Evolutionary conservation across 1,140 invertebrate species (phyloP).

Genomic region (Heliconius congener): DNA sequence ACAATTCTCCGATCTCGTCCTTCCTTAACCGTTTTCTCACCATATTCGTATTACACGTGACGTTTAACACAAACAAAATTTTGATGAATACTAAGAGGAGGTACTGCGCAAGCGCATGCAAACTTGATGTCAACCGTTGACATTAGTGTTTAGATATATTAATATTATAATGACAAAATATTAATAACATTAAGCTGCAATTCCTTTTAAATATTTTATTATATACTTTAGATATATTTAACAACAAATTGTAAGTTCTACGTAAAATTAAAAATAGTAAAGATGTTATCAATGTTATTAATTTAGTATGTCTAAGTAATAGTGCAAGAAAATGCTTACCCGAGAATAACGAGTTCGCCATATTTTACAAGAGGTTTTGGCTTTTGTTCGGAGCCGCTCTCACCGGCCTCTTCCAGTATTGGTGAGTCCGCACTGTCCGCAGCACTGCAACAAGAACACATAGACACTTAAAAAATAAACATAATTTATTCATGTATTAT

Average conservation of each 20-base stretch:
- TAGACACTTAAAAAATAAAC: neutral
- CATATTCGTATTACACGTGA: slow-evolving; percentile 36
- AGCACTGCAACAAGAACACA: slow-evolving; percentile 80
- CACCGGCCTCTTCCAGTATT: slow-evolving; percentile 85
- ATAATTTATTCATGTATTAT: neutral
- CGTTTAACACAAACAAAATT: slow-evolving; percentile 37
- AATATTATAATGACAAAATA: slow-evolving; percentile 11
- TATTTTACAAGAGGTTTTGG: slow-evolving; percentile 91
- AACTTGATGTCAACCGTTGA: slow-evolving; percentile 38
- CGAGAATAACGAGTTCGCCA: slow-evolving; percentile 96
- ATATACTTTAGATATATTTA: slow-evolving; percentile 13
- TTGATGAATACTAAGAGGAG: slow-evolving; percentile 39
- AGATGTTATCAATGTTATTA: neutral
- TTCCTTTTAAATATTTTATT: neutral
- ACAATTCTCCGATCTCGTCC: slow-evolving; percentile 35
- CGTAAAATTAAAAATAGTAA: neutral
- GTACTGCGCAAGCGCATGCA: slow-evolving; percentile 31
- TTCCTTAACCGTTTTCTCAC: slow-evolving; percentile 33
- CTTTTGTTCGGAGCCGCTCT: slow-evolving; percentile 85
- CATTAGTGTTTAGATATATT: slow-evolving; percentile 17
- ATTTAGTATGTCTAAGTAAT: neutral
- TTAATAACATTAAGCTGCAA: slow-evolving; percentile 5
- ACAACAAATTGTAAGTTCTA: neutral
- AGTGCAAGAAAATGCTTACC: slow-evolving; percentile 83
- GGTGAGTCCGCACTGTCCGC: slow-evolving; percentile 87